A percentile compares a stretch with the other conserved stretches of the same genome.
Evolutionary conservation across 2,113 vertebrate species (phyloP).

Genomic region (Aleadryas rufinucha): DNA sequence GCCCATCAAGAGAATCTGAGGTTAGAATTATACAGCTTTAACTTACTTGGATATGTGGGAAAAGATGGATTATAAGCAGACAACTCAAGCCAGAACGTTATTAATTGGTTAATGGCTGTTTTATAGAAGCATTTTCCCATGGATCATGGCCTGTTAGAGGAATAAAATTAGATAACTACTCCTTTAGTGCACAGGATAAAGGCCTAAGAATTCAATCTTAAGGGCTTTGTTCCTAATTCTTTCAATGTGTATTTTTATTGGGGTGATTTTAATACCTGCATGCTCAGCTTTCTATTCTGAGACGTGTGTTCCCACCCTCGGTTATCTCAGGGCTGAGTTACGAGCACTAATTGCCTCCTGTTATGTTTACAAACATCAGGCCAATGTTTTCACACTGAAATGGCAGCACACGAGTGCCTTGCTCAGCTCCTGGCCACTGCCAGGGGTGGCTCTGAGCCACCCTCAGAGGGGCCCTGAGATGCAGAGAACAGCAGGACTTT

Average conservation of each 20-base stretch:
- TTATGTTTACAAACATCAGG: background rate
- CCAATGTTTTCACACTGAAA: background rate
- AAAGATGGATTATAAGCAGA: background rate
- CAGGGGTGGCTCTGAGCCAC: background rate
- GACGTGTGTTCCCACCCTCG: background rate
- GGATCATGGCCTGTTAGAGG: background rate
- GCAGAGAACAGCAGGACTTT: background rate
- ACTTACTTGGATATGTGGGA: slow-evolving; percentile 22
- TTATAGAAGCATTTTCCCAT: slow-evolving; percentile 53
- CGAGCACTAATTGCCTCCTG: background rate
- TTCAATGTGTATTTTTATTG: background rate
- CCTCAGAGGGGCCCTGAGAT: background rate
- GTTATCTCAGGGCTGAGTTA: background rate
- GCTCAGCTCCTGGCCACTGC: background rate
- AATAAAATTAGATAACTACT: slow-evolving; percentile 1
- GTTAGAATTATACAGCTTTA: background rate
- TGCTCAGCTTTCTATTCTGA: background rate
- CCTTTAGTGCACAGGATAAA: background rate
- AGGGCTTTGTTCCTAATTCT: background rate
- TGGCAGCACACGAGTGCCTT: background rate
- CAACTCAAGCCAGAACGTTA: slow-evolving; percentile 11
- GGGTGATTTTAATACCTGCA: background rate
- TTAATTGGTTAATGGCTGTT: slow-evolving; percentile 54
- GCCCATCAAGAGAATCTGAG: slow-evolving; percentile 4
- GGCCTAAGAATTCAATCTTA: background rate